Evolutionary conservation across 2,797 vertebrate species (phyloP), one percentile per base, ranked within the genome.

Genomic region (Acanthiza pusilla): DNA sequence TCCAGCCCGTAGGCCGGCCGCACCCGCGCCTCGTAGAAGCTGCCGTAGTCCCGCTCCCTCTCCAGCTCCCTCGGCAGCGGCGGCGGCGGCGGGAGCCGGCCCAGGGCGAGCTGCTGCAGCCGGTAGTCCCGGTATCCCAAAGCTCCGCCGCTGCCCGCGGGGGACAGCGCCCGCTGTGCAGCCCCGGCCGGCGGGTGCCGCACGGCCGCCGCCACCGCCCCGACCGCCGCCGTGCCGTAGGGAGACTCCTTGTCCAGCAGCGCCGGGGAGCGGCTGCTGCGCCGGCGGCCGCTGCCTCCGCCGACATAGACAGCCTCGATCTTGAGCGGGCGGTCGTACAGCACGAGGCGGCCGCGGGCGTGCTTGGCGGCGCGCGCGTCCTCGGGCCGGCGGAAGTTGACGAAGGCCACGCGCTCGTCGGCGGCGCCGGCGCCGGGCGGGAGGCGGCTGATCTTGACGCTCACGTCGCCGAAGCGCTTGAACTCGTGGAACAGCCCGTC

Each of bases 401-500:
- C 99, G 9, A 99, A 99, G 4, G 99, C 99, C 29, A 99, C 99
- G 16, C 99, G 98, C 73, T 99, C 99, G 55, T 99, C 99, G 88
- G 98, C 98, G 8, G 96, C 93, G 0, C 97, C 96, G 45, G 97
- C 97, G 13, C 97, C 97, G 10, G 97, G 97, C 9, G 98, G 97
- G 63, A 99, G 98, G 13, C 99, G 98, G 96, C 99, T 99, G 83
- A 99, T 99, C 94, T 99, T 99, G 11, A 99, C 99, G 72, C 99
- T 99, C 50, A 99, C 99, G 42, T 99, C 99, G 0, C 99, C 99
- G 47, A 99, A 99, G 93, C 99, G 99, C 63, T 99, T 99, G 85
- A 99, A 99, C 94, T 99, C 99, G 32, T 99, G 99, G 89, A 99
- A 99, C 2, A 99, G 98, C 25, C 99, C 99, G 74, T 99, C 99